Evolutionary conservation across 35 echinoderm and acorn worm species (phyloP).

Genomic region (Heliocidaris tuberculata): DNA sequence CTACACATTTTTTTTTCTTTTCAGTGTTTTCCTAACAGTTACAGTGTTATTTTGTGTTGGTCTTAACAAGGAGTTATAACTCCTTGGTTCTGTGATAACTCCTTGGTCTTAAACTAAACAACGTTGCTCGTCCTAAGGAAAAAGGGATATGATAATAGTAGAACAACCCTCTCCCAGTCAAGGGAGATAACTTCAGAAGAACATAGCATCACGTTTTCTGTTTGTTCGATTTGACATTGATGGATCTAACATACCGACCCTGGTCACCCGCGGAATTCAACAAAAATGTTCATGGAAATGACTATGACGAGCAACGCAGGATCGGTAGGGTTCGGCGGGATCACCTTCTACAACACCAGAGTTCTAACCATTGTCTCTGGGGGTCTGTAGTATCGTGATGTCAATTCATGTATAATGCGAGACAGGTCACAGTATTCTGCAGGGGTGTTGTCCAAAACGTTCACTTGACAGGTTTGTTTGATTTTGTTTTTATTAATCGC

Average conservation of each 20-base stretch:
- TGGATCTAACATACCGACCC: neutral
- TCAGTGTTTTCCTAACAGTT: neutral
- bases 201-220: neutral
- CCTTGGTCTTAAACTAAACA: neutral
- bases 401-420: neutral
- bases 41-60: neutral
- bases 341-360: neutral
- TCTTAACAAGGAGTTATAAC: no score
- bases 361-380: neutral
- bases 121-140: neutral
- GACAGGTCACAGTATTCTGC: neutral
- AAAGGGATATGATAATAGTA: no score
- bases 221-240: constrained; percentile 2
- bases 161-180: neutral
- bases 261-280: neutral
- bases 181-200: neutral
- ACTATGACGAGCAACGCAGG: neutral
- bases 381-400: neutral
- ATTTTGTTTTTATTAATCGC: no score
- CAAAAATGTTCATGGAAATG: constrained; percentile 18
- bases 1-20: no score
- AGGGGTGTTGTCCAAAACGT: neutral
- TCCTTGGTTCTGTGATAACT: no score
- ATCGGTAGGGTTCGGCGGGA: neutral
- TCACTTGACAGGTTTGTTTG: no score